Evolutionary conservation across 2,888 invertebrate species (phyloP).

Genomic region (Drosophila infuscata): DNA sequence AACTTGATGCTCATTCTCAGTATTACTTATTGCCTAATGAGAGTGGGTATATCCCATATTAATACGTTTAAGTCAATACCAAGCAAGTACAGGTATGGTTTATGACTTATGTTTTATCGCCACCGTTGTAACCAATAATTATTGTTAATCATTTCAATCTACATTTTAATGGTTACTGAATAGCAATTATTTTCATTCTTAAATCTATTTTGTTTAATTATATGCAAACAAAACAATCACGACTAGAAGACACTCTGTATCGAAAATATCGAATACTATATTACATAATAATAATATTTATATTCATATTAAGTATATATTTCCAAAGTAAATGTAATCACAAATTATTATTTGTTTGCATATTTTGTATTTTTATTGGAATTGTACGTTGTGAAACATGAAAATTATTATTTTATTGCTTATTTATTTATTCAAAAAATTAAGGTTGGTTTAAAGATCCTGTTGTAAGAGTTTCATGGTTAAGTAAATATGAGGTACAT

Average conservation of each 20-base stretch:
- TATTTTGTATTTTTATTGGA: neutral
- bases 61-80: neutral
- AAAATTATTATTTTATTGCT: neutral
- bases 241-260: neutral
- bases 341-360: neutral
- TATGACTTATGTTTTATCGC: neutral
- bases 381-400: neutral
- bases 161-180: slow-evolving; percentile 2
- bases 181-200: neutral
- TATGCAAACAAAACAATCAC: neutral
- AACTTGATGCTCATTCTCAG: no score
- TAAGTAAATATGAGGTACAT: neutral
- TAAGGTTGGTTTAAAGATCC: neutral
- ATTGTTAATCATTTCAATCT: neutral
- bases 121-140: neutral
- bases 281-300: neutral
- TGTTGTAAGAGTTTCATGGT: slow-evolving; percentile 1
- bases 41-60: neutral
- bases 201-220: neutral
- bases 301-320: neutral
- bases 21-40: no score
- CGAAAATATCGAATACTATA: neutral
- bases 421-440: neutral
- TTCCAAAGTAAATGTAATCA: neutral
- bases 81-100: no score